Evolutionary conservation across 2,113 vertebrate species (phyloP).

Genomic region (Coreoperca whiteheadi): DNA sequence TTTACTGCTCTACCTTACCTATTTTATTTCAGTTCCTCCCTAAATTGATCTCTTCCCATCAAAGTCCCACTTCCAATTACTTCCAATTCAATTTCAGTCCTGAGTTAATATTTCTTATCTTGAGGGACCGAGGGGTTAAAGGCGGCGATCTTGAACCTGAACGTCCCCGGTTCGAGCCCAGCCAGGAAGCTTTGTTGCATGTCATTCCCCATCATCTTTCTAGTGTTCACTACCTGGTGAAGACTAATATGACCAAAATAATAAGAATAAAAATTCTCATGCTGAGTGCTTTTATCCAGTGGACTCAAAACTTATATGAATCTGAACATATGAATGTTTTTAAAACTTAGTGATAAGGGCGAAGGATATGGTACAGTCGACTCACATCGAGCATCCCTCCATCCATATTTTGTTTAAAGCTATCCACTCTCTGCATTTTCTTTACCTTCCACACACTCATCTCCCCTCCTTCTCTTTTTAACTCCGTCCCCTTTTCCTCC

Average conservation of each 20-base stretch:
- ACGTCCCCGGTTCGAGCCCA: background rate
- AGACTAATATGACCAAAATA: background rate
- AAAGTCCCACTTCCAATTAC: constrained; percentile 16
- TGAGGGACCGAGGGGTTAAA: background rate
- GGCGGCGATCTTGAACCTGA: background rate
- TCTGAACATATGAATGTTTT: background rate
- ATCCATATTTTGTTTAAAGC: background rate
- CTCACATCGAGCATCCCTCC: background rate
- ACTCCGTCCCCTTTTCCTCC: background rate
- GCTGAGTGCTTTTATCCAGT: background rate
- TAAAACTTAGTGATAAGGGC: background rate
- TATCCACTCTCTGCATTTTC: background rate
- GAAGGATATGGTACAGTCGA: background rate
- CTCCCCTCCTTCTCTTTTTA: background rate
- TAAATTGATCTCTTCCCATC: background rate
- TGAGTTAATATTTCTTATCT: constrained; percentile 23
- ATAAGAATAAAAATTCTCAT: background rate
- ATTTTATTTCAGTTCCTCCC: background rate
- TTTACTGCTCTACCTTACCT: background rate
- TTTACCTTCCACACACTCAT: background rate
- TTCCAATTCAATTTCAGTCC: constrained; percentile 15
- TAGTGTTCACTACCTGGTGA: background rate
- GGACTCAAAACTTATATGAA: background rate
- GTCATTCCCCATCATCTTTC: background rate
- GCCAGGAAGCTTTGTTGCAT: background rate